Base-by-base conservation (phyloP, 2,113 vertebrate genomes). In the zebrafish (Danio rerio) region DNA sequence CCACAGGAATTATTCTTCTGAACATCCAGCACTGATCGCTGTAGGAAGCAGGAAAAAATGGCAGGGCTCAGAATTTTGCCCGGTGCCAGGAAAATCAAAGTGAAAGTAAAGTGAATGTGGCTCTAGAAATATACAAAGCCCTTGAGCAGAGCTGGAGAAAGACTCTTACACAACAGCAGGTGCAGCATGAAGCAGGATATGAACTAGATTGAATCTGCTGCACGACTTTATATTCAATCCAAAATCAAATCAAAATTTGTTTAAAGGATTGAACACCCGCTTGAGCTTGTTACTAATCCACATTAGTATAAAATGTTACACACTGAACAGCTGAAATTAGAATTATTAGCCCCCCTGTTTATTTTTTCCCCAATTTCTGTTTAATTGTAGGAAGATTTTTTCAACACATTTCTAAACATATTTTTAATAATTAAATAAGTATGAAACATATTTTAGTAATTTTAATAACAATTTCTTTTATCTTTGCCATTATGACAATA, bases 71-170 rank as follows among this genome's bases (percentile, higher is more conserved):
- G 42, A 61, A 42, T 5, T 4, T 31, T 77, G 58, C 56, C 72
- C 58, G 18, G 45, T 16, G 74, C 20, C 58, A 77, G 10, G 40
- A 31, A 47, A 77, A 77, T 62, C 74, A 77, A 77, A 77, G 72
- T 58, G 72, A 74, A 74, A 74, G 40, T 61, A 61, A 61, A 61
- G 56, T 7, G 18, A 49, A 62, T 62, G n/a, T 61, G 40, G 42
- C n/a, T 74, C 31, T 15, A 47, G n/a, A 61, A 47, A 45, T 45
- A 75, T 76, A 59, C 53, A 76, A 59, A 61, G 15, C 42, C 69
- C 69, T 52, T 50, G n/a, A 52, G 69, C 69, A 13, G 42, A 47
- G 55, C 73, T 61, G 13, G 52, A 55, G 56, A 76, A 61, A 59
- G 16, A 20, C 73, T 21, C 40, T 59, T 20, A 7, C 52, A 56